phyloP scores from a whole-genome alignment of 2,797 vertebrate genomes.

The Coregonus suidteri region DNA sequence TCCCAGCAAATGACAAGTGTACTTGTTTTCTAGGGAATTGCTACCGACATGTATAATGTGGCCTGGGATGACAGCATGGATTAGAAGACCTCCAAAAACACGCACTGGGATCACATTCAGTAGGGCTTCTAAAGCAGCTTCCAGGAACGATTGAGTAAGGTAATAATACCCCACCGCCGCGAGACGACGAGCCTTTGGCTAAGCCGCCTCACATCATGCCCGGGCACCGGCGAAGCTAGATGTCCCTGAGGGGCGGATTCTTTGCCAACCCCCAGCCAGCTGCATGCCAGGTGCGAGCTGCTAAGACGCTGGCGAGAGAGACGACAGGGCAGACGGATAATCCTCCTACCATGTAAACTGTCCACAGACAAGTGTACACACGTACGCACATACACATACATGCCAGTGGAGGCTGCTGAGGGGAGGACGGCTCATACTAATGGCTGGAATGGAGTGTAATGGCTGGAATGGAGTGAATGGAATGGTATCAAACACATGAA shows the following conservation, averaged over 20 bases:
- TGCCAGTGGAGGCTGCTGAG: too few relatives aligned
- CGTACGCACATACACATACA: neutral
- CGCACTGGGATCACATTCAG: neutral
- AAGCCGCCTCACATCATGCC: slow-evolving; percentile 7
- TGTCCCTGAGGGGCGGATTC: neutral
- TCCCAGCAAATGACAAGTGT: neutral
- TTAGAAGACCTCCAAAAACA: neutral
- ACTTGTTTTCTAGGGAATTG: neutral
- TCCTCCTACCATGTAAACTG: neutral
- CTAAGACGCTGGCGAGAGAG: slow-evolving; percentile 16
- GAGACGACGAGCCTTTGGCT: slow-evolving; percentile 4
- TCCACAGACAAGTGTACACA: neutral
- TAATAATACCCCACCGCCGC: slow-evolving; percentile 17
- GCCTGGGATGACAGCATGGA: neutral
- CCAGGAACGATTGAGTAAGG: slow-evolving; percentile 33
- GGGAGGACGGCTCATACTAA: too few relatives aligned
- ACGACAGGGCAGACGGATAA: neutral
- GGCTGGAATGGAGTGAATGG: too few relatives aligned
- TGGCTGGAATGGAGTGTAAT: too few relatives aligned
- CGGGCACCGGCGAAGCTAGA: neutral
- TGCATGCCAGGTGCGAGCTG: slow-evolving; percentile 19
- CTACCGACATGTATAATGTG: neutral
- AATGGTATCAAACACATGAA: too few relatives aligned
- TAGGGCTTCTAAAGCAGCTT: slow-evolving; percentile 31
- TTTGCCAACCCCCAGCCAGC: neutral